Conservation (phyloP, 2,797 vertebrate genomes). For the Bradypodion pumilum region DNA sequence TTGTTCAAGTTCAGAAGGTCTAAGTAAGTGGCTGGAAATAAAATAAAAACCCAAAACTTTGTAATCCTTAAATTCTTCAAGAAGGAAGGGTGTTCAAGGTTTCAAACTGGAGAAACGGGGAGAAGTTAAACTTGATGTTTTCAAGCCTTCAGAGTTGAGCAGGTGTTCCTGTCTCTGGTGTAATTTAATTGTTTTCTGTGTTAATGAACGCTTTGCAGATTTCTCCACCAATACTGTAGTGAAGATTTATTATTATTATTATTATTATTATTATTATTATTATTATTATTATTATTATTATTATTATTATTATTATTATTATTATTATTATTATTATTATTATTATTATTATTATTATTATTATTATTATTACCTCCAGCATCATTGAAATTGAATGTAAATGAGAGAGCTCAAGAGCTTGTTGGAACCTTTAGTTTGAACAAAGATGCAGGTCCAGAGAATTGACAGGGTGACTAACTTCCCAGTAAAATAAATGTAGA, state of each 20-base stretch:
- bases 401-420: neutral
- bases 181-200: slow-evolving; percentile 65
- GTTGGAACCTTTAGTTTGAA: neutral
- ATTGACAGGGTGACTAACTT: neutral
- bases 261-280: too few species aligned
- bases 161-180: slow-evolving; percentile 56
- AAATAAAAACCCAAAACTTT: slow-evolving; percentile 62
- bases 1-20: slow-evolving; percentile 53
- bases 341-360: neutral
- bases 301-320: too few species aligned
- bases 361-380: neutral
- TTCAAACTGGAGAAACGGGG: neutral
- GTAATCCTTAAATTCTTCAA: slow-evolving; percentile 58
- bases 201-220: slow-evolving; percentile 42
- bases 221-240: slow-evolving; percentile 1
- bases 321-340: neutral
- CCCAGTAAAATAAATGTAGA: too few species aligned
- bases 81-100: neutral
- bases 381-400: too few species aligned
- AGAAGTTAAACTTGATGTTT: slow-evolving; percentile 1
- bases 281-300: neutral
- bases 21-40: slow-evolving; percentile 57
- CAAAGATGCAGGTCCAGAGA: neutral
- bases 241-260: neutral
- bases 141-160: slow-evolving; percentile 43